Base-by-base conservation (phyloP, 2,797 vertebrate genomes). In the Argyrosomus regius region DNA sequence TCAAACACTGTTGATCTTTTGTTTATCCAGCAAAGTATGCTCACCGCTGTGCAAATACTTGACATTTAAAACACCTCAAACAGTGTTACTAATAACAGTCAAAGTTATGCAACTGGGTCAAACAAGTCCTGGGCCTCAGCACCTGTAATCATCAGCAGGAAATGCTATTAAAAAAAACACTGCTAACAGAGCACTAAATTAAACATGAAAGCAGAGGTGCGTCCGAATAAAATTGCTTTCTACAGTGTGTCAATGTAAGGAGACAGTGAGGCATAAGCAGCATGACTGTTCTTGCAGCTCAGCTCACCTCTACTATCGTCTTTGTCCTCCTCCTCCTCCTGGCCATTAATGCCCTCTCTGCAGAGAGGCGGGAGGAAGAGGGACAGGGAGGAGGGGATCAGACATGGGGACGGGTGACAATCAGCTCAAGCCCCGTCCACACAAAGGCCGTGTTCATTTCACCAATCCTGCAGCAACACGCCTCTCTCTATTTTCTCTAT, bases 1-100 rank as follows among this genome's bases (percentile, higher is more conserved):
- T 60, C 62, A 72, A 85, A 81, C 73, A 26, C 13, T 4, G n/a
- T 46, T 83, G 68, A 82, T 80, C 70, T 68, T 63, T 45, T 56
- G 31, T 56, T 58, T 17, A 41, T 17, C 0, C 22, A 43, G 28
- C 6, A 57, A 64, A 65, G 59, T 48, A 1, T 18, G 58, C 35
- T 6, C 53, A 77, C 56, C 0, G 8, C 69, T 35, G 59, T 6
- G 54, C 41, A 62, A 66, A 48, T 28, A 50, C 53, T 13, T 14
- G 28, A 28, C 60, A 59, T 22, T 16, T 52, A 28, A 72, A 72
- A 66, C 9, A 26, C 24, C 5, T 54, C n/a, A 35, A 65, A 68
- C 18, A 61, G 45, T 4, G 9, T 28, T 26, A 50, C 22, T 45
- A 67, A 68, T 31, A 63, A 73, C 54, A 26, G 24, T 53, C 46